Conservation (phyloP, 2,797 vertebrate species). For the Liasis olivaceus region DNA sequence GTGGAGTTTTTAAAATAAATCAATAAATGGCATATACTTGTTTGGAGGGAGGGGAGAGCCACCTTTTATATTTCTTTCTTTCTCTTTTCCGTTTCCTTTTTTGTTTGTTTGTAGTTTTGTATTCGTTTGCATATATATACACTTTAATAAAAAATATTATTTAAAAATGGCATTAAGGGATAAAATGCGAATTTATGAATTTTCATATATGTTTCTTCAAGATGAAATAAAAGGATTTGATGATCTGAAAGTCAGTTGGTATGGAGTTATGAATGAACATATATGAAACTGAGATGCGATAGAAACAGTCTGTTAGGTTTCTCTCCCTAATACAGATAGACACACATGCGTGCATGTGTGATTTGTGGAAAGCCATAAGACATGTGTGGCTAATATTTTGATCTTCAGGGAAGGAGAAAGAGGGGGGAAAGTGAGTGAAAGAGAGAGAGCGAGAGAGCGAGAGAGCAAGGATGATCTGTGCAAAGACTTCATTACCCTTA, state of each 20-base stretch:
- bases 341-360: no score
- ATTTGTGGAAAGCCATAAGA: conserved; percentile 17
- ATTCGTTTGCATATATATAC: no score
- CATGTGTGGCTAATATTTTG: conserved; percentile 29
- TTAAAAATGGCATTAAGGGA: not conserved
- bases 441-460: conserved; percentile 21
- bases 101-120: no score
- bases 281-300: not conserved
- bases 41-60: no score
- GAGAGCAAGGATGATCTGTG: conserved; percentile 59
- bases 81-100: no score
- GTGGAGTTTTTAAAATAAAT: not conserved
- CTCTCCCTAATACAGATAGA: not conserved
- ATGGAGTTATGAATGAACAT: not conserved
- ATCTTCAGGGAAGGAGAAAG: not conserved
- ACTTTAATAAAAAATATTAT: no score
- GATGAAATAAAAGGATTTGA: not conserved
- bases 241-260: not conserved
- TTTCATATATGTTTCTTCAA: not conserved
- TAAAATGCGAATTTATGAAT: not conserved
- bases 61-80: no score
- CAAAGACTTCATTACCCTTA: conserved; percentile 68
- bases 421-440: not conserved
- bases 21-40: not conserved
- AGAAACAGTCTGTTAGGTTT: not conserved